Percentiles rank a stretch among this genome's conserved stretches.
Conservation (phyloP, 1,140 invertebrate genomes). For the Anthonomus grandis region DNA sequence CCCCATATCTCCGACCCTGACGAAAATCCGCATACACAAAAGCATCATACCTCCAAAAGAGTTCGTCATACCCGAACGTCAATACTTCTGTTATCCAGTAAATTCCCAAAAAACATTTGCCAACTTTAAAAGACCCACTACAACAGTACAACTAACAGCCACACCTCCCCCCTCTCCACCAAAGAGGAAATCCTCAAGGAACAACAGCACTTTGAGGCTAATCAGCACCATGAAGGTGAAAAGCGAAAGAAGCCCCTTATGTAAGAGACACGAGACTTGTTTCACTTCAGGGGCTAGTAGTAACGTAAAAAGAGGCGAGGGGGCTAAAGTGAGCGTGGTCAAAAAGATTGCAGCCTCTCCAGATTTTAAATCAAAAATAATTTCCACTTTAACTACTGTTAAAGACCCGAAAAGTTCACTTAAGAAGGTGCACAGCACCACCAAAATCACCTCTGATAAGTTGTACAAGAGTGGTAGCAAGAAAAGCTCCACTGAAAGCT, state of each 20-base stretch:
- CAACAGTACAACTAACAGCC: too few species aligned
- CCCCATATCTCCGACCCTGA: conserved; percentile 74
- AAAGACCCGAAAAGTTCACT: conserved; percentile 32
- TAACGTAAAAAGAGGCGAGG: conserved; percentile 41
- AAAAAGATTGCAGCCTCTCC: conserved; percentile 49
- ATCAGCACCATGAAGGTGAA: conserved; percentile 55
- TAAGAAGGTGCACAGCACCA: conserved; percentile 34
- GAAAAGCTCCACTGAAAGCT: conserved; percentile 22
- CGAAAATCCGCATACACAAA: conserved; percentile 73
- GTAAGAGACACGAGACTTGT: conserved; percentile 57
- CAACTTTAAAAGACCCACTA: conserved; percentile 53
- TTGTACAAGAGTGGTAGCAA: conserved; percentile 29
- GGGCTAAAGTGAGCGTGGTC: conserved; percentile 41
- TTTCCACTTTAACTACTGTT: conserved; percentile 30
- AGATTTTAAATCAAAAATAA: conserved; percentile 35
- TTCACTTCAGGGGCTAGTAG: conserved; percentile 48
- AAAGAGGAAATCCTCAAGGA: conserved; percentile 67
- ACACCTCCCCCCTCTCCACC: conserved; percentile 63
- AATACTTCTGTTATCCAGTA: conserved; percentile 60
- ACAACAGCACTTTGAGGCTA: conserved; percentile 65
- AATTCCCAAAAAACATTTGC: conserved; percentile 50
- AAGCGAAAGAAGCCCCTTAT: conserved; percentile 31
- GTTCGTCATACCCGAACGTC: conserved; percentile 42
- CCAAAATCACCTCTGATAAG: conserved; percentile 29
- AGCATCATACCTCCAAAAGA: conserved; percentile 44